Base-by-base conservation (phyloP, 2,113 vertebrate genomes). In the Ageneiosus marmoratus region DNA sequence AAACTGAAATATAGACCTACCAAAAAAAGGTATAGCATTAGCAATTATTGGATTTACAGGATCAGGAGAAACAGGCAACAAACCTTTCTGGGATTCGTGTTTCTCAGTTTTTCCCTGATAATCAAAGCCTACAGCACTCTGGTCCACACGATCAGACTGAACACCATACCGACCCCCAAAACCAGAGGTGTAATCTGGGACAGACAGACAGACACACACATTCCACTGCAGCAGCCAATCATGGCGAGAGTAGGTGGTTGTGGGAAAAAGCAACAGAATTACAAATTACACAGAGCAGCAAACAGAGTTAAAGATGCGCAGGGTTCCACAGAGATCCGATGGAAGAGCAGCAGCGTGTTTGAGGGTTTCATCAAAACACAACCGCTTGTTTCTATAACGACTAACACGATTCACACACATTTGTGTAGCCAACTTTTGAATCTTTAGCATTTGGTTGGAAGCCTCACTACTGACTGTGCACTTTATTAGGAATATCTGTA, bases 21-120 rank as follows among this genome's bases (percentile, higher is more conserved):
- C 18, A 37, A 67, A 37, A 4, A 1, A 11, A 56, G 16, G 7
- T 16, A 46, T 15, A 46, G 3, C 37, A 1, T 46, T 15, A 18
- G 37, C 22, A 20, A 29, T 24, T 32, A 67, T 41, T 60, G 8
- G 51, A 2, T 12, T 27, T 16, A 37, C 0, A 9, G 11, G 82
- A 80, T 69, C 27, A 72, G 5, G n/a, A 2, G 22, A 3, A 67
- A 29, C 73, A 41, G 13, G 32, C 55, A 22, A 91, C 91, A 84
- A 91, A 98, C 97, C 96, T 97, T 94, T 98, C 94, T 99, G 97
- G 0, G 96, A 99, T 84, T 97, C 96, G 8, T 98, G 97, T 89
- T 98, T 98, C 89, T 98, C 97, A 0, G 95, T 96, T 91, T 96
- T 98, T 87, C 94, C 94, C 91, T 97, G 97, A 90, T 98, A 99